These are phyloP conservation scores for Sebastes goodei DNA, from an alignment of 2,797 vertebrate genomes.

Conservation along the genomic window DNA sequence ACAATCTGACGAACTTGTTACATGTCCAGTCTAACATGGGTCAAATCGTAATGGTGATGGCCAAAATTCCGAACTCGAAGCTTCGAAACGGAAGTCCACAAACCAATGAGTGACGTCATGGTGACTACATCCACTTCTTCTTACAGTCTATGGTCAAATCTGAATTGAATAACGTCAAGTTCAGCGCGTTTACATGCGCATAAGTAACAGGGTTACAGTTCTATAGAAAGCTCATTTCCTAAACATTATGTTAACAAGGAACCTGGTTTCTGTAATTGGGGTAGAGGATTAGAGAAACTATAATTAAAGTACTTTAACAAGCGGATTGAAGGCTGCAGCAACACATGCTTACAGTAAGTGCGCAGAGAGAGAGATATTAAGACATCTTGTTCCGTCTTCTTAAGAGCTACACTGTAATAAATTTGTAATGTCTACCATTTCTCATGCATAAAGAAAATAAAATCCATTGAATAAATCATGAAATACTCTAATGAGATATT, in stretches of 20 bases:
- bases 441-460: constrained; percentile 26
- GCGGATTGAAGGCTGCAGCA: background rate
- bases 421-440: constrained; percentile 1
- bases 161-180: background rate
- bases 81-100: too few species aligned
- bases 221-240: background rate
- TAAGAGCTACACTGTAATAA: background rate
- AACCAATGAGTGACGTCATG: too few species aligned
- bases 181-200: background rate
- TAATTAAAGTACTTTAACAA: background rate
- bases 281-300: background rate
- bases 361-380: background rate
- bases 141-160: background rate
- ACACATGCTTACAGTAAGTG: background rate
- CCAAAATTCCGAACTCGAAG: too few species aligned
- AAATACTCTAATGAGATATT: constrained; percentile 23
- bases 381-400: background rate
- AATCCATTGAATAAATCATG: constrained; percentile 25
- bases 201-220: background rate
- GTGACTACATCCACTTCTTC: too few species aligned
- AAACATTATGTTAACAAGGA: background rate
- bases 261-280: background rate
- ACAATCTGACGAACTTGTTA: background rate
- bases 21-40: background rate
- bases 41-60: background rate